Percentiles rank a stretch among this genome's conserved stretches.
These are phyloP conservation scores for Steatocranus sp. DNA, from an alignment of 2,797 vertebrate species.

Conservation along the genomic window DNA sequence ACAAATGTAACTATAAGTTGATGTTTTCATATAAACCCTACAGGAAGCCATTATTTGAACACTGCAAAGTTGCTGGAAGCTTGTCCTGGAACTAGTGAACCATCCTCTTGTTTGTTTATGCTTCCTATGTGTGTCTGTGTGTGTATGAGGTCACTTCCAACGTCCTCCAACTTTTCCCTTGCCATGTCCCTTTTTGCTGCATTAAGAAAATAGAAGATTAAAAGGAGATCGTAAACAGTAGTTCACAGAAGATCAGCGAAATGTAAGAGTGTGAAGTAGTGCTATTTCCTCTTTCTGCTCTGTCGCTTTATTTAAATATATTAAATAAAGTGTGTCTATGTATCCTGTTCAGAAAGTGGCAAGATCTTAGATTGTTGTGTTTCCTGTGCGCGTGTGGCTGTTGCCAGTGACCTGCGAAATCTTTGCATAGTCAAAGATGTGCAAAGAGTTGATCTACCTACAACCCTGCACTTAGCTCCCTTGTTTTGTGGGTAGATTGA, in stretches of 20 bases:
- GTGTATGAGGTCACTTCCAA: constrained; percentile 77
- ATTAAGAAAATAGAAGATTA: constrained; percentile 8
- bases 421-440: constrained; percentile 10
- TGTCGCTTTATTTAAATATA: not conserved
- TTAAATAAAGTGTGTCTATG: not conserved
- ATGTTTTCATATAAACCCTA: not conserved
- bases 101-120: not conserved
- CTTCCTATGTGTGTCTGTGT: not conserved
- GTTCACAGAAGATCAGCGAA: not conserved
- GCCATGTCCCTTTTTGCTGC: constrained; percentile 83
- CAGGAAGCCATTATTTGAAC: not conserved
- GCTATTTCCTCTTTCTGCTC: not conserved
- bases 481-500: not conserved
- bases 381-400: not conserved
- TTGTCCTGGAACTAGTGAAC: not conserved
- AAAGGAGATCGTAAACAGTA: not conserved
- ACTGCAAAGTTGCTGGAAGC: not conserved
- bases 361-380: not conserved
- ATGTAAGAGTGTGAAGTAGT: not conserved
- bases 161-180: constrained; percentile 86
- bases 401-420: not conserved
- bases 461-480: not conserved
- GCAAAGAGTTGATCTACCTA: not conserved
- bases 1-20: not conserved
- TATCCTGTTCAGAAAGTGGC: not conserved